Evolutionary conservation across 2,113 vertebrate genomes (phyloP), one percentile per base, ranked within the genome.

Genomic region (Pyrgilauda ruficollis): DNA sequence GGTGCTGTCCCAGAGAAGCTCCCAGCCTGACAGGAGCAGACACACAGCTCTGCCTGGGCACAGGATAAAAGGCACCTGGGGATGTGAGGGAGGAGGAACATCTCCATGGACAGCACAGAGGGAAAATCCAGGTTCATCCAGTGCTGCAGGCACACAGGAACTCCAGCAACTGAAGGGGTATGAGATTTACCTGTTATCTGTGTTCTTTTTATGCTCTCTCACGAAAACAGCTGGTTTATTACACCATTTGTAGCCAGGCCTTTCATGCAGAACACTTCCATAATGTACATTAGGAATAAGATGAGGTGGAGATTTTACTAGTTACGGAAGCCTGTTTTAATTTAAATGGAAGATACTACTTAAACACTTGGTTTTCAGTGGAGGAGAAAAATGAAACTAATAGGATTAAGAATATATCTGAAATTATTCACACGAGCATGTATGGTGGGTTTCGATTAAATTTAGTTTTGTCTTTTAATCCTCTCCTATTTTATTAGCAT

Each of bases 401-500:
- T 59, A 53, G 47, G n/a, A 76, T 76, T 91, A 91, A 44, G 52
- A 76, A 58, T 64, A 87, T 37, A 69, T 72, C 43, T 93, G 39
- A 91, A 84, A 84, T 72, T 92, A 63, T 79, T 94, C 90, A 92
- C 10, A 13, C 5, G 2, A 93, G 58, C 62, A 67, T 31, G 37
- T 91, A 61, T 23, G 44, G n/a, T 63, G 52, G 15, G 18, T 89
- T 78, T 49, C 11, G 28, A 95, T 70, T 79, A 84, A 87, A 92
- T 87, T 95, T 43, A 69, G 56, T 39, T 93, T 73, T 91, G 39
- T 44, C 91, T 85, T 93, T 87, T 87, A 95, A 94, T 90, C 81
- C 72, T 76, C 69, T 70, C 61, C 49, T 72, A 56, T 90, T 91
- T 89, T 81, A 92, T 94, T 94, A 94, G 63, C 46, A 33, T 78